Conservation (phyloP, 2,113 vertebrate genomes). For the Brachypteracias leptosomus region DNA sequence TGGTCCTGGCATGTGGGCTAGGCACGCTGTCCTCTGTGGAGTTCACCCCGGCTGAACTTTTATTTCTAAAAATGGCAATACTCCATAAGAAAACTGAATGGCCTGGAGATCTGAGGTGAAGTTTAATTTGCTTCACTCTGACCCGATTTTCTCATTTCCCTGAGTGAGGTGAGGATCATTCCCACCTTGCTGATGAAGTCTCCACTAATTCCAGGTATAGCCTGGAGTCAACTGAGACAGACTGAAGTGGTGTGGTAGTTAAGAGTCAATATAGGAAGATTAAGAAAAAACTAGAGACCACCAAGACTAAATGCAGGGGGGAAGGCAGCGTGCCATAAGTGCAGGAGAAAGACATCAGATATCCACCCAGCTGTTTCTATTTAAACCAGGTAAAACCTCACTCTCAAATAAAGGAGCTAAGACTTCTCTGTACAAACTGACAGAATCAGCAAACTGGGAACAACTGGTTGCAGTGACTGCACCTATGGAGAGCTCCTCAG, state of each 20-base stretch:
- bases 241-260: neutral
- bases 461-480: neutral
- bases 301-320: neutral
- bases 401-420: neutral
- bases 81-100: neutral
- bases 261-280: neutral
- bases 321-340: rapidly evolving
- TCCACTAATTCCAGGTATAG: neutral
- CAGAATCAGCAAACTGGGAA: neutral
- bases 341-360: neutral
- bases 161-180: neutral
- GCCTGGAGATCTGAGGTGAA: neutral
- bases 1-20: neutral
- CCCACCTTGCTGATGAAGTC: neutral
- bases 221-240: neutral
- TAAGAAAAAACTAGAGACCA: neutral
- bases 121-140: neutral
- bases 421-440: neutral
- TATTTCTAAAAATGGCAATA: neutral
- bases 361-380: neutral
- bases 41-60: neutral
- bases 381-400: neutral
- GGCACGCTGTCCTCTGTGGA: neutral
- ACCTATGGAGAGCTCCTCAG: neutral
- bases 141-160: neutral